Base-by-base conservation (phyloP, 2,113 vertebrate species). In the Pelvicachromis taeniatus region DNA sequence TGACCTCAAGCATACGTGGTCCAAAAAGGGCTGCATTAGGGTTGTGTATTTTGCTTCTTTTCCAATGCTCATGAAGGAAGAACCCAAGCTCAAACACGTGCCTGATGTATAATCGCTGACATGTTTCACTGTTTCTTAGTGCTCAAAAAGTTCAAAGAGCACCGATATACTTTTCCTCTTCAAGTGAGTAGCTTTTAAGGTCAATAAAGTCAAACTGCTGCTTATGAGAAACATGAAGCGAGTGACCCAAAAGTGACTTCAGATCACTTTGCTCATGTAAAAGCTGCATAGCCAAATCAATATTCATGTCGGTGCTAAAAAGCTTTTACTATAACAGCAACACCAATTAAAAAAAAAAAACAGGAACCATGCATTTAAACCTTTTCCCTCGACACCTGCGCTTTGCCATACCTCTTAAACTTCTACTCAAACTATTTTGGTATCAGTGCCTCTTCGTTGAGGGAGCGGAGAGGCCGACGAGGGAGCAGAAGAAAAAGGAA, bases 221-320 rank as follows among this genome's bases (percentile, higher is more conserved):
- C 55, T 80, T 31, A 31, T 54, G 53, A 59, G 58, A 80, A 52
- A n/a, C 33, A 45, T 38, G 29, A 63, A 73, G 56, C 2, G 50
- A 77, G 58, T 83, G 78, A 89, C 87, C 88, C 79, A 26, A 75
- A 80, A 84, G 53, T 82, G 73, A 82, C 65, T 84, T 61, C 21
- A 29, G 21, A 85, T 82, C 82, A 84, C 78, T 83, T 65, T 88
- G 75, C 58, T 77, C 81, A 61, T 82, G 78, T 81, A 78, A 29
- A 45, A 70, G 59, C 80, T 65, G 1, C 77, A 73, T 2, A 65
- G 3, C 52, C 63, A 29, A 89, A 82, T 92, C 85, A 81, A 90
- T 91, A 90, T 80, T 90, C 70, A 87, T 81, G 88, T 78, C 4
- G 2, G 70, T 11, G 56, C 83, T 80, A 82, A 92, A 89, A 91